Percentiles rank a stretch among this genome's conserved stretches.
Conservation (phyloP, 2,888 invertebrate genomes). For the Hydrotaea cyrtoneurina region DNA sequence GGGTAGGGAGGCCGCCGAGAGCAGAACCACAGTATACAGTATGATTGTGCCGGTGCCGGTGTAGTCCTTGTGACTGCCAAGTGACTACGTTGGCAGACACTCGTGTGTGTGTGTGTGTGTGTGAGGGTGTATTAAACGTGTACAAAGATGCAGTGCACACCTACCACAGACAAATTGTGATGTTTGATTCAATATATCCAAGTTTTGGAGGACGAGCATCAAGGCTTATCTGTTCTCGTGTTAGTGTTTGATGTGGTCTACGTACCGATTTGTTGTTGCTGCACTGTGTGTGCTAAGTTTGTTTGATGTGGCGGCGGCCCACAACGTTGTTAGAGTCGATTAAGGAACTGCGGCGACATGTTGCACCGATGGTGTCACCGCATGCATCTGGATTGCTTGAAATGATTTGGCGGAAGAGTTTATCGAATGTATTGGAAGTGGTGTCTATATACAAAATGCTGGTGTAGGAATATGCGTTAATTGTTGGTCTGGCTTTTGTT, state of each 20-base stretch:
- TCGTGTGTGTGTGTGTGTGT: not conserved
- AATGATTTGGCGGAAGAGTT: not conserved
- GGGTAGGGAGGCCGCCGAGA: no score
- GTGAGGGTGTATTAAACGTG: not conserved
- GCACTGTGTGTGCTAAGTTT: not conserved
- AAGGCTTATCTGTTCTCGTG: not conserved
- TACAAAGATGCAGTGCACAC: not conserved
- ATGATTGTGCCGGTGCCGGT: no score
- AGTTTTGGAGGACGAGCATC: not conserved
- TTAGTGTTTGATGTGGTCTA: slow-evolving; percentile 31
- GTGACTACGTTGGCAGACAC: not conserved
- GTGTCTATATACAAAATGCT: not conserved
- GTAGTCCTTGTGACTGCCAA: no score
- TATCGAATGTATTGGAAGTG: not conserved
- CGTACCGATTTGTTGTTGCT: slow-evolving; percentile 26
- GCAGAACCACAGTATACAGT: no score
- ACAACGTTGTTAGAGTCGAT: not conserved
- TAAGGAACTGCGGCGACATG: not conserved
- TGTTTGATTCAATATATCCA: not conserved
- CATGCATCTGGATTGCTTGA: not conserved
- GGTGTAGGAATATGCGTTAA: no score
- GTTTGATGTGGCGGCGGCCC: not conserved
- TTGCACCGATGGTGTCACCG: not conserved
- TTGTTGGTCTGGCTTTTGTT: no score
- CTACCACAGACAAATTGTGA: not conserved